Evolutionary conservation across 2,888 invertebrate genomes (phyloP), one percentile per base, ranked within the genome.

Genomic region (Norana najaformis): DNA sequence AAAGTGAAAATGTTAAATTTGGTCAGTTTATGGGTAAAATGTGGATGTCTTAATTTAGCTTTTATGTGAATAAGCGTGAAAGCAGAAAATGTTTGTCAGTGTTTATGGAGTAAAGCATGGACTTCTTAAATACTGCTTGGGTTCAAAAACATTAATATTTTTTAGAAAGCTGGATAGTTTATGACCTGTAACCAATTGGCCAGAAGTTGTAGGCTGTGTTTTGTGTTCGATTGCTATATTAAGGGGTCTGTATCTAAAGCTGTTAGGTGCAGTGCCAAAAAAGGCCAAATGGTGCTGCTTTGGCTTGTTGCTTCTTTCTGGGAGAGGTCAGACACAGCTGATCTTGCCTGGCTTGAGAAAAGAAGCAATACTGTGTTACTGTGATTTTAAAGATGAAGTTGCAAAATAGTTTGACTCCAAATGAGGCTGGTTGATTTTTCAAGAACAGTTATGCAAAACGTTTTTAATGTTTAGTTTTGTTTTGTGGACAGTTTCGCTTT

Each of bases 401-500:
- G 69, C 69, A 69, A 69, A 69, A 69, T n/a, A 69, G 14, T 69
- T 69, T n/a, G 69, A 69, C 69, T 69, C 69, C 8, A n/a, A 11
- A 0, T 69, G n/a, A 69, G n/a, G 69, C n/a, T 8, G 13, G n/a
- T 69, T 69, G 30, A 69, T 69, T 69, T 41, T 69, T 69, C n/a
- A 5, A 69, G 30, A 13, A n/a, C 69, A 69, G 69, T 69, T n/a
- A 69, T 69, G 69, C 30, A n/a, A 8, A 30, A 69, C 69, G n/a
- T 69, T 69, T 53, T 69, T 30, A 69, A n/a, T 69, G 11, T 69
- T 69, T 8, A 30, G 69, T n/a, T 69, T 69, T n/a, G 69, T 30
- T 69, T 69, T n/a, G n/a, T n/a, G 69, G n/a, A n/a, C 69, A 69
- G 69, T n/a, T 69, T n/a, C n/a, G 69, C 69, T 69, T 69, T n/a